Evolutionary conservation across 2,888 invertebrate species (phyloP), one percentile per base, ranked within the genome.

Genomic region (Xanthorhoe spadicearia): DNA sequence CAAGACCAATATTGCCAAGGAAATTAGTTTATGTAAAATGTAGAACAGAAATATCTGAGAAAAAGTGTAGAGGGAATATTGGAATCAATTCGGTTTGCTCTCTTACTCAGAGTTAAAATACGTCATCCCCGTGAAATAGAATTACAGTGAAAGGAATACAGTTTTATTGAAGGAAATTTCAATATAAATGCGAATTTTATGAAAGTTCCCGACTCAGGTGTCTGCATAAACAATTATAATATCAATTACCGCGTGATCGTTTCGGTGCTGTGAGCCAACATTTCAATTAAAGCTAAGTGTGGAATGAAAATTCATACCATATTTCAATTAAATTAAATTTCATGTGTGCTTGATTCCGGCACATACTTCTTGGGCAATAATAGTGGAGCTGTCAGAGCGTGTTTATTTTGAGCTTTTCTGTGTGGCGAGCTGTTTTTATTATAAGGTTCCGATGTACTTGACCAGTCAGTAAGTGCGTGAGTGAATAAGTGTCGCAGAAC

Each of bases 11-110:
- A 93, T 92, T 92, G 91, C 88, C 83, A 82, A 89, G 92, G 91
- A 92, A 93, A 93, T 93, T 92, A 92, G 92, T 92, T 93, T 93
- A 93, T 91, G 90, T 89, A 92, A 92, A 92, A 92, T 91, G 90
- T 90, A 90, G 90, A 91, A 89, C 89, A 88, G 88, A 92, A 90
- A 64, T 90, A 88, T 88, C 87, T 80, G 79, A 84, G 85, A 85
- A 86, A 87, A 89, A 90, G 84, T 86, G 86, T 83, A 85, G 79
- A 83, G 79, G 83, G 87, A 87, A 89, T 89, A 89, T 87, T 87
- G 88, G 82, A 89, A 88, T 87, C 87, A 87, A 88, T 85, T 87
- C 86, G 82, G 85, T 85, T 88, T 86, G 82, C 79, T n/a, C 78
- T 81, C 81, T 84, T 83, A 82, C 84, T 83, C 75, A 78, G 81